A percentile compares a stretch with the other conserved stretches of the same genome.
These are phyloP conservation scores for Porites evermanni DNA, from an alignment of 92 coral and sea anemone species.

Conservation along the genomic window DNA sequence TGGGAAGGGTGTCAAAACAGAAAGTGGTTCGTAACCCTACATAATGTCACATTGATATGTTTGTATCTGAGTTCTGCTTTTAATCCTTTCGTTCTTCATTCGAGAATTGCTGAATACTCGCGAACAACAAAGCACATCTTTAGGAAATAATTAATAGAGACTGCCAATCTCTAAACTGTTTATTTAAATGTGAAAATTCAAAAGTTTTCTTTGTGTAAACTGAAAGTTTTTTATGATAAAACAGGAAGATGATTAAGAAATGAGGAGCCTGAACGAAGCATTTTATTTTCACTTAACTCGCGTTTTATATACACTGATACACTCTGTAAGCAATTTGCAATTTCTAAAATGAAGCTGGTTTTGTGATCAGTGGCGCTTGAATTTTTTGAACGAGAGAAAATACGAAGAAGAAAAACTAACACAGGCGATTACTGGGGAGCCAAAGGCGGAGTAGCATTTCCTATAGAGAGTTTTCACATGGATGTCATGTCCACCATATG, in stretches of 20 bases:
- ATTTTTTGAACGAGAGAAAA: too few relatives aligned
- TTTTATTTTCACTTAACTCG: neutral
- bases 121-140: constrained; percentile 27
- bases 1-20: constrained; percentile 12
- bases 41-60: neutral
- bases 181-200: neutral
- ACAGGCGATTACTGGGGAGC: neutral
- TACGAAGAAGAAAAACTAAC: too few relatives aligned
- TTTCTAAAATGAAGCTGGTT: too few relatives aligned
- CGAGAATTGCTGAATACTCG: constrained; percentile 36
- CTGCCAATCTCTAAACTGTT: neutral
- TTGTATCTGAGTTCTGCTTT: constrained; percentile 16
- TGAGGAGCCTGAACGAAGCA: neutral
- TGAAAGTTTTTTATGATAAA: neutral
- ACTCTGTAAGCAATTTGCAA: too few relatives aligned
- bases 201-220: neutral
- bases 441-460: neutral
- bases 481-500: too few relatives aligned
- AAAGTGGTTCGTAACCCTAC: constrained; percentile 15
- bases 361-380: too few relatives aligned
- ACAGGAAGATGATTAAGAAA: neutral
- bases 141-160: neutral
- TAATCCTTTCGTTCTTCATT: constrained; percentile 8
- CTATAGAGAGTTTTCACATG: neutral
- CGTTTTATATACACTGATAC: too few relatives aligned